A percentile compares a stretch with the other conserved stretches of the same genome.
Evolutionary conservation across 2,113 vertebrate genomes (phyloP).

Genomic region (Nesogale talazaci): DNA sequence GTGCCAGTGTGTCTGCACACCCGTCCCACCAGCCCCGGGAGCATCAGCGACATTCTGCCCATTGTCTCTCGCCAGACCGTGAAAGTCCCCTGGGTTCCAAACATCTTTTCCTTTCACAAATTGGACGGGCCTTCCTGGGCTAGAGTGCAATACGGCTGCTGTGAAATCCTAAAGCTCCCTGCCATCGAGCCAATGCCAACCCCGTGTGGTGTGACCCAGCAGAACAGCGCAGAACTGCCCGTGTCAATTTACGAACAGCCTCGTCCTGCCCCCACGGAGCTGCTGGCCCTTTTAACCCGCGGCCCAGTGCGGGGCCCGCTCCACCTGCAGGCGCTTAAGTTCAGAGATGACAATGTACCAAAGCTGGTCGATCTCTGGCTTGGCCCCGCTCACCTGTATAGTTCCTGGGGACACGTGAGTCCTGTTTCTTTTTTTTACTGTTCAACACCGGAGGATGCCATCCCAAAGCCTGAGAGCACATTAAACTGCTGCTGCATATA

Average conservation of each 20-base stretch:
- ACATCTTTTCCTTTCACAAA: not conserved
- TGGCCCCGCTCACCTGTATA: not conserved
- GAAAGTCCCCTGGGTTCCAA: not conserved
- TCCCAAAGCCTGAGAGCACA: not conserved
- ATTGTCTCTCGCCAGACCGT: not conserved
- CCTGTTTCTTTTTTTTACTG: not conserved
- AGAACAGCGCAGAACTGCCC: too few species aligned
- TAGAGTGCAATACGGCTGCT: not conserved
- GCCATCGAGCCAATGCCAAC: too few species aligned
- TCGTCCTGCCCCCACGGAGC: too few species aligned
- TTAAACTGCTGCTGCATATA: not conserved
- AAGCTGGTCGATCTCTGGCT: not conserved
- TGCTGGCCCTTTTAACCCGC: too few species aligned
- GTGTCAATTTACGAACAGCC: too few species aligned
- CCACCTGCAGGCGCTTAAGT: not conserved
- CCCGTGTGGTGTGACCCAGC: too few species aligned
- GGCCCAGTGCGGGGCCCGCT: too few species aligned
- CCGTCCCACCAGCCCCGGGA: not conserved
- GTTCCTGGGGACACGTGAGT: not conserved
- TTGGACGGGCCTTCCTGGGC: not conserved
- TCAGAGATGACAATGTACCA: not conserved
- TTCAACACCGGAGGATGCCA: not conserved
- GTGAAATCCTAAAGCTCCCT: too few species aligned
- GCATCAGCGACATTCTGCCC: not conserved
- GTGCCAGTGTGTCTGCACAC: not conserved